Evolutionary conservation across 92 coral and sea anemone species (phyloP), one percentile per base, ranked within the genome.

Genomic region (Bergia puertoricense): DNA sequence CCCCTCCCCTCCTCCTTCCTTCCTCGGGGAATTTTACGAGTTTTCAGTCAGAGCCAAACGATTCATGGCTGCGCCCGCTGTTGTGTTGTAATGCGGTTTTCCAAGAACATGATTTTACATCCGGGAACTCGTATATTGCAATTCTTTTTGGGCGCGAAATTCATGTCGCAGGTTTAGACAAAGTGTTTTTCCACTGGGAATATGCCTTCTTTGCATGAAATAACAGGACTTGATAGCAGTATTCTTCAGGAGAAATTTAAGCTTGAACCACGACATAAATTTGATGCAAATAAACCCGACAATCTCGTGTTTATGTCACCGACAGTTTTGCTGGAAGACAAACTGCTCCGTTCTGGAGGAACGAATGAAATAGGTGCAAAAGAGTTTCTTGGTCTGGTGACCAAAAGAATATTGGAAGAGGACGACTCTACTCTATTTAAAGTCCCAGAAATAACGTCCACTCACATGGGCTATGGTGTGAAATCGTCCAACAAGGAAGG

Each of bases 381-480:
- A 14, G 83, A 85, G 6, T 73, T 78, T n/a, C 85, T 90, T 39
- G 89, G 92, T 56, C 75, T 85, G 15, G 74, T 90, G 1, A 68
- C 89, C 1, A 90, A 80, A 44, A 73, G 30, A 8, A 90, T 90
- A 51, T 59, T 81, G 0, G 72, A 74, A 42, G 30, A 72, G 7
- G 74, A 57, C 14, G 77, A 80, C 48, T 23, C 68, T 0, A 7
- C 38, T 9, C 81, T 89, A 1, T 82, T 89, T 39, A 50, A 41
- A 83, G 77, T 89, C 1, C 91, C 91, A 1, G 91, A 89, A 75
- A 72, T 89, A 13, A 80, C 87, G 1, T 22, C 37, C 56, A 36
- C 88, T 3, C 86, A 86, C 56, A 90, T 90, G 92, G 90, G 92
- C 10, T 90, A 90, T 66, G 92, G 87, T 5, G 74, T n/a, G 73